Evolutionary conservation across 1,140 invertebrate genomes (phyloP), one percentile per base, ranked within the genome.

Genomic region (Chironomus tepperi): DNA sequence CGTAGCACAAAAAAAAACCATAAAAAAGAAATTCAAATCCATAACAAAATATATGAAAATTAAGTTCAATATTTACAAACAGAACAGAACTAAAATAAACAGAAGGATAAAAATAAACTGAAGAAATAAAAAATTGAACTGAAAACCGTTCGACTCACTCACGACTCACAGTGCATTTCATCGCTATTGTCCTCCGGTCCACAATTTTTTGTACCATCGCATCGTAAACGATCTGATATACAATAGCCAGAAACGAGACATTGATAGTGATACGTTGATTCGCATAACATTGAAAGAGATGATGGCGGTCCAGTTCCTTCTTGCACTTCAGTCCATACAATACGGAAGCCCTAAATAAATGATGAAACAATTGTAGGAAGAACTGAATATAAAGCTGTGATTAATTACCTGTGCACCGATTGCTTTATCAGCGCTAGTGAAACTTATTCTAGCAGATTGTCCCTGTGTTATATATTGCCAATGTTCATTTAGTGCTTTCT

Each of bases 261-360:
- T 76, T 82, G 81, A 34, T 80, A 82, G 76, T 82, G 80, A 75
- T 81, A 82, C 10, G 81, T 80, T 75, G 81, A 81, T 77, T 82
- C 81, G 76, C 81, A 82, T 43, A 81, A 79, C 74, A 81, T 76
- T 7, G 79, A 79, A 75, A 82, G 80, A 65, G 79, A 79, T 57
- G 75, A 73, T 75, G 81, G 80, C 73, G 81, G 79, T 74, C 81
- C 81, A 74, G 80, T 79, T 12, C 79, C 80, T 70, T 84, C 86
- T 76, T 85, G 84, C 76, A 93, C 89, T 85, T 96, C 94, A 18
- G 94, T 96, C 94, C 94, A 96, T 72, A 94, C 88, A 24, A 92
- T 92, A 77, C 89, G 89, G 83, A 96, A 97, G 73, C 95, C 94
- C 79, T 89, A 85, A 8, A 34, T 57, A 57, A 57, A 15, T 12